Evolutionary conservation across 1,140 invertebrate genomes (phyloP).

Genomic region (Platorchestia sp.): DNA sequence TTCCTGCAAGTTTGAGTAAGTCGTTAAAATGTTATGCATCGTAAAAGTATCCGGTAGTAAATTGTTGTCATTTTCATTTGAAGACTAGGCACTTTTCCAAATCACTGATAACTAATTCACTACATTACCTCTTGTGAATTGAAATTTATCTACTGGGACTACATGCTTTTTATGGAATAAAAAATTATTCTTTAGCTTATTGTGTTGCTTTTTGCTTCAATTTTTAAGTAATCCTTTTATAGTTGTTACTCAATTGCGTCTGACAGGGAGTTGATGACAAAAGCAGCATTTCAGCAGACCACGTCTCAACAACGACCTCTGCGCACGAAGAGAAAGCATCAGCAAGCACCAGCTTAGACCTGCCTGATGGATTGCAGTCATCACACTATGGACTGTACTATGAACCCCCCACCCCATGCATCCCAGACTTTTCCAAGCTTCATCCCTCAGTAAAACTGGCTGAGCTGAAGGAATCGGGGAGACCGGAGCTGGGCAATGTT

Average conservation of each 20-base stretch:
- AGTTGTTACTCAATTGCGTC: background rate
- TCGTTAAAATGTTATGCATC: no score
- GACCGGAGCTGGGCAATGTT: background rate
- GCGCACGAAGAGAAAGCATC: background rate
- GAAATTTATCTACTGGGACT: no score
- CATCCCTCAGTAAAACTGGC: background rate
- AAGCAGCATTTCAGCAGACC: background rate
- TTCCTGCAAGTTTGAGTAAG: no score
- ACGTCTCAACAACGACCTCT: background rate
- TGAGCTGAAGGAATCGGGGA: background rate
- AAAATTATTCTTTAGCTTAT: no score
- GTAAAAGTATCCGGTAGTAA: no score
- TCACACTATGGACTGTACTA: background rate
- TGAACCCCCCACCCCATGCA: background rate
- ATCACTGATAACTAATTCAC: no score
- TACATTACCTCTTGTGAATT: no score
- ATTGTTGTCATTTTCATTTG: no score
- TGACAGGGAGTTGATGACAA: background rate
- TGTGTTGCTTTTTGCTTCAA: no score
- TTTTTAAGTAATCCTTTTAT: background rate
- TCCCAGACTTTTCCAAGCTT: background rate
- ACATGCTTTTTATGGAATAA: no score
- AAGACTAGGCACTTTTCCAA: no score
- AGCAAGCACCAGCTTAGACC: background rate
- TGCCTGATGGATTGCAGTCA: background rate